phyloP scores from a whole-genome alignment of 2,797 vertebrate species.

The Scolopax rusticola region DNA sequence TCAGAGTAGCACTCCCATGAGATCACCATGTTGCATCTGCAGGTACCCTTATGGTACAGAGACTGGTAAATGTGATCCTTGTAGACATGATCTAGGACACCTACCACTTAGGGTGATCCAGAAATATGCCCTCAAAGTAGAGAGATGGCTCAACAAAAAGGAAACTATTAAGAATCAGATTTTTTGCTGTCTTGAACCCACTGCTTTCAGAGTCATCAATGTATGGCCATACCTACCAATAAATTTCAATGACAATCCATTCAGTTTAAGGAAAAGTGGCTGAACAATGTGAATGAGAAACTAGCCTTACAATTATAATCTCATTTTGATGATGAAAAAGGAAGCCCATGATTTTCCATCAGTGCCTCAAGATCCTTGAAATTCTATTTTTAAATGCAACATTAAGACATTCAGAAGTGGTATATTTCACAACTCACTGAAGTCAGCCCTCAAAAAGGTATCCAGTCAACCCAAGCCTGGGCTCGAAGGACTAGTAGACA shows the following conservation, averaged over 20 bases:
- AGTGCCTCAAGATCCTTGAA: neutral
- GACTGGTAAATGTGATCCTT: neutral
- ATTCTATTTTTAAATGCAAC: neutral
- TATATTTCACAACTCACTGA: neutral
- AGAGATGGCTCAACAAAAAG: neutral
- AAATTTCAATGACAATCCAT: neutral
- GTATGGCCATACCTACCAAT: neutral
- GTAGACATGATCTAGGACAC: neutral
- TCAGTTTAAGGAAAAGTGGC: neutral
- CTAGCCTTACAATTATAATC: neutral
- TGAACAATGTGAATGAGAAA: slow-evolving; percentile 26
- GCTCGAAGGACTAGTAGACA: neutral
- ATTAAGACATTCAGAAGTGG: neutral
- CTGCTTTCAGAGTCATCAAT: neutral
- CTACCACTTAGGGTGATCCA: neutral
- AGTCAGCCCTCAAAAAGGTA: neutral
- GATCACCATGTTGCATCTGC: slow-evolving; percentile 27
- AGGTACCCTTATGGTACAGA: neutral
- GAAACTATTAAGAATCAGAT: neutral
- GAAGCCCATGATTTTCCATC: neutral
- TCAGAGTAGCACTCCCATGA: slow-evolving; percentile 17
- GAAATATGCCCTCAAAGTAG: neutral
- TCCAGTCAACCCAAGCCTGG: neutral
- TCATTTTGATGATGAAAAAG: neutral
- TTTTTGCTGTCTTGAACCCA: neutral